Evolutionary conservation across 2,113 vertebrate genomes (phyloP), one percentile per base, ranked within the genome.

Genomic region (Saccopteryx bilineata): DNA sequence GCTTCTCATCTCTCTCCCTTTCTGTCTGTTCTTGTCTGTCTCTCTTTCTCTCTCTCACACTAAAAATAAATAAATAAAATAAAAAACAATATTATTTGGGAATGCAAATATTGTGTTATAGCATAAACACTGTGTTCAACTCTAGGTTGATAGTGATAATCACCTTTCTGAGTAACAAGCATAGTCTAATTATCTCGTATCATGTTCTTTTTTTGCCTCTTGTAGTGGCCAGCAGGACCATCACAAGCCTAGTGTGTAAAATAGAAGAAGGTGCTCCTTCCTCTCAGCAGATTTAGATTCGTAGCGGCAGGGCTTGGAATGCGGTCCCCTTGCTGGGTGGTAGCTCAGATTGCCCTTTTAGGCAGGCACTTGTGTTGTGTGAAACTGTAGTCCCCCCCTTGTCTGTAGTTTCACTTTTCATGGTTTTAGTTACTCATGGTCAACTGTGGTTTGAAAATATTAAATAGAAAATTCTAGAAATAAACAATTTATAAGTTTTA

Each of bases 81-180:
- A 39, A 39, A 39, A 39, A 39, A 39, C 39, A 39, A 39, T 12
- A 39, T 66, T 96, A 83, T 82, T 92, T 9, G n/a, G 63, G 75
- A 92, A 50, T 54, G 7, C 15, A n/a, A 81, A 66, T 78, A 33
- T 17, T 21, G 7, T 23, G 2, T 65, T 92, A 76, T 4, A 74
- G 54, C 28, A 85, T 66, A 69, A 91, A 74, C 56, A 5, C 15
- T 95, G 10, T 39, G 46, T 33, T 82, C 31, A 5, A 13, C 86
- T 95, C n/a, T 90, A 31, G n/a, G 33, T 84, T 68, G 75, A 54
- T 78, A 63, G 31, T 94, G 31, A 23, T 82, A 60, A 52, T 87
- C 50, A 52, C 2, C 18, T 85, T 88, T 94, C 54, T 69, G 39
- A 89, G 28, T 54, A 95, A 80, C 18, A 88, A 79, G 11, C 21